Evolutionary conservation across 2,888 invertebrate genomes (phyloP), one percentile per base, ranked within the genome.

Genomic region (Carcina quercana): DNA sequence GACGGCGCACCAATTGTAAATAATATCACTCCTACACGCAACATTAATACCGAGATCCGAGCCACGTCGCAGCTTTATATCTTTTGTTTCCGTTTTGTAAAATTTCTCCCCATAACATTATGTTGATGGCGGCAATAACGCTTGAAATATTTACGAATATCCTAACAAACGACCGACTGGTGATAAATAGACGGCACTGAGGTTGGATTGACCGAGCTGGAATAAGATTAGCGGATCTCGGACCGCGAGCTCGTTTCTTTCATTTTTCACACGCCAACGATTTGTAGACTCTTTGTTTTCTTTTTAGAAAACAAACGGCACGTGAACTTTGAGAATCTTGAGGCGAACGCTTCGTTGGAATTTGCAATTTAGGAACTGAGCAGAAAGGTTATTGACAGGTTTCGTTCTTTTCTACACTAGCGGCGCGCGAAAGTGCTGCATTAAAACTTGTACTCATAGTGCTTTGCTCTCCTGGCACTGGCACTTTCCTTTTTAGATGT

Each of bases 111-210:
- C 73, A 79, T 79, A 82, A 74, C 79, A 82, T 82, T 82, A 80
- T 83, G 78, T 78, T 83, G 80, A 83, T 80, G 65, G 73, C 47
- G 58, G 82, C 78, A 76, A 79, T 82, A 83, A 79, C 71, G 71
- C 50, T 69, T 82, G 82, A 76, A 83, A 83, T 82, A 83, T 83
- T 83, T 79, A 80, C 79, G 78, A 72, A 80, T 78, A 78, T 74
- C 64, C 71, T 64, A 73, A 79, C 75, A 79, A 82, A 80, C 73
- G 76, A 72, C 50, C 67, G 63, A 48, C 43, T 40, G 41, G 58
- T 82, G 83, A 82, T 72, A 75, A 75, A 83, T 79, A 64, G 73
- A 53, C 53, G 58, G 60, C 62, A 59, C 61, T 58, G 54, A 59
- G 46, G 59, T 48, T 55, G 69, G 68, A 76, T 78, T 80, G 82